A percentile compares a stretch with the other conserved stretches of the same genome.
phyloP scores from a whole-genome alignment of 2,888 invertebrate species.

The Nephrotoma flavescens region DNA sequence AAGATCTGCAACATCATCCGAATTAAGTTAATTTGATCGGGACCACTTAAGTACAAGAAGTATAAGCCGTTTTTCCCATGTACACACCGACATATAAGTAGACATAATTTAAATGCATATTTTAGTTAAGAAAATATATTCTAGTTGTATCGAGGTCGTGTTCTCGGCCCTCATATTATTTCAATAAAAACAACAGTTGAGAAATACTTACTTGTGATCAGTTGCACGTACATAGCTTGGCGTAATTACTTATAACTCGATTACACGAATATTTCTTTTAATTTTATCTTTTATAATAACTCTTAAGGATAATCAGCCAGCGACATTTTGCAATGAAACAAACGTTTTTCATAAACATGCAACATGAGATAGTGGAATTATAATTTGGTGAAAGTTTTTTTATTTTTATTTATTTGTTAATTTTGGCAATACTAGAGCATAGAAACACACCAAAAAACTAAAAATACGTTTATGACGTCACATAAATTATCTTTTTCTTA shows the following conservation, averaged over 20 bases:
- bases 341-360: neutral
- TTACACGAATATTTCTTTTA: neutral
- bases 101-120: too few species aligned
- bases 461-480: neutral
- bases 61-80: too few species aligned
- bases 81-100: too few species aligned
- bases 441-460: neutral
- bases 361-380: neutral
- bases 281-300: neutral
- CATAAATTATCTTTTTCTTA: neutral
- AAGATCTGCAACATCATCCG: too few species aligned
- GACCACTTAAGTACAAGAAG: too few species aligned
- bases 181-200: neutral
- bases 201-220: neutral
- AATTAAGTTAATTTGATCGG: too few species aligned
- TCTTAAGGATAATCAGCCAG: neutral
- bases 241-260: neutral
- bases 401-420: neutral
- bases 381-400: neutral
- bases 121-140: neutral
- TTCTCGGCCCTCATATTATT: neutral
- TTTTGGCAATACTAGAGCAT: neutral
- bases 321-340: neutral
- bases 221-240: neutral
- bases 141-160: neutral